Evolutionary conservation across 2,113 vertebrate genomes (phyloP), one percentile per base, ranked within the genome.

Genomic region (Stercorarius parasiticus): DNA sequence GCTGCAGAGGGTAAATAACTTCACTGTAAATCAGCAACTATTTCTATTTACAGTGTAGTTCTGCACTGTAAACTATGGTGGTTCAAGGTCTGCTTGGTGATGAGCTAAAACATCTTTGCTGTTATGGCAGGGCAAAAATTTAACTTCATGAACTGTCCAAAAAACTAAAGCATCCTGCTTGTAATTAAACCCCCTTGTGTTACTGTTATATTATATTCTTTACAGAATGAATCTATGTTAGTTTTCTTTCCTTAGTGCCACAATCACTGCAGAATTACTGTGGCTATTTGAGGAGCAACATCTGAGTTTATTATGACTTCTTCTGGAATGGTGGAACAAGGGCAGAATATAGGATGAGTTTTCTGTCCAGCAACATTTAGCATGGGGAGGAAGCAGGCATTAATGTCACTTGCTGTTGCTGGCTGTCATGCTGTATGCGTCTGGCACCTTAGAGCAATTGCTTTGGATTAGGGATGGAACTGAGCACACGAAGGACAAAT

Each of bases 401-500:
- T 93, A 73, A 92, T 66, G 64, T 80, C 83, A 20, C 70, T 95
- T 81, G 49, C 73, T 83, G 42, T 17, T 79, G n/a, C 64, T 94
- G 94, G 55, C 82, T 93, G 76, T 82, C 61, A 10, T 43, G 76
- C 64, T 36, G 26, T 32, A 16, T 64, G 34, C 4, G 21, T 69
- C 88, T 90, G 86, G 90, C 79, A 95, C 45, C 69, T 93, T 61
- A 59, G 42, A 96, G 80, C 69, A 88, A 86, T 86, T 91, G 76
- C 59, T 88, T 93, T 86, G 82, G 71, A 73, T 92, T 96, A 88
- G 76, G 59, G 80, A 78, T 83, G 82, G 64, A 55, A 86, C 29
- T 43, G 34, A 78, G 80, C 65, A 74, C 0, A 19, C 82, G 86
- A 15, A 90, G 88, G 69, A 73, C 74, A 90, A 86, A 80, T 55